Percentiles rank a stretch among this genome's conserved stretches.
phyloP scores from a whole-genome alignment of 2,113 vertebrate species.

The Tapirus terrestris region DNA sequence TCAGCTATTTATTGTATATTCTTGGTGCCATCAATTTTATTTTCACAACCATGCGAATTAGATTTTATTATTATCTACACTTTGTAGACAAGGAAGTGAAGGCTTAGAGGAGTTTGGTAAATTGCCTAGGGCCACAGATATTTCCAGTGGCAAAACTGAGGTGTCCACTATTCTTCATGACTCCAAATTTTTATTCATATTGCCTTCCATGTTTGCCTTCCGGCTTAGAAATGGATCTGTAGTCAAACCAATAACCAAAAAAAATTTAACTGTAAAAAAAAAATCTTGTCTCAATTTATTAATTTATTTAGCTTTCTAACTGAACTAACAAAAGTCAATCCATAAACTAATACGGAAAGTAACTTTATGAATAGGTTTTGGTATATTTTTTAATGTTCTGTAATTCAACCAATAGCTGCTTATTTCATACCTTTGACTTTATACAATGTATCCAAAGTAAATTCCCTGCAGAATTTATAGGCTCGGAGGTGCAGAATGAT shows the following conservation, averaged over 20 bases:
- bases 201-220: not conserved
- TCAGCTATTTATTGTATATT: not conserved
- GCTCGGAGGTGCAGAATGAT: not conserved
- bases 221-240: not conserved
- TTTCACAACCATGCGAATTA: not conserved
- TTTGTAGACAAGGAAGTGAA: not conserved
- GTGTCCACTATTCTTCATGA: not conserved
- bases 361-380: not conserved
- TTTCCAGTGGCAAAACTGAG: not conserved
- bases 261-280: not conserved
- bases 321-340: not conserved
- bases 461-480: not conserved
- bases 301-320: not conserved
- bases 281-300: not conserved
- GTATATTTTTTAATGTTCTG: not conserved
- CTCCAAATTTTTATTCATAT: not conserved
- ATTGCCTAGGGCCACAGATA: not conserved
- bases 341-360: not conserved
- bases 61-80: not conserved
- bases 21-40: not conserved
- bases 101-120: not conserved
- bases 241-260: not conserved
- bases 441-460: not conserved
- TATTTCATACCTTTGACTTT: not conserved
- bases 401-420: not conserved